phyloP scores from a whole-genome alignment of 2,113 vertebrate genomes.

The Anhinga rufa region DNA sequence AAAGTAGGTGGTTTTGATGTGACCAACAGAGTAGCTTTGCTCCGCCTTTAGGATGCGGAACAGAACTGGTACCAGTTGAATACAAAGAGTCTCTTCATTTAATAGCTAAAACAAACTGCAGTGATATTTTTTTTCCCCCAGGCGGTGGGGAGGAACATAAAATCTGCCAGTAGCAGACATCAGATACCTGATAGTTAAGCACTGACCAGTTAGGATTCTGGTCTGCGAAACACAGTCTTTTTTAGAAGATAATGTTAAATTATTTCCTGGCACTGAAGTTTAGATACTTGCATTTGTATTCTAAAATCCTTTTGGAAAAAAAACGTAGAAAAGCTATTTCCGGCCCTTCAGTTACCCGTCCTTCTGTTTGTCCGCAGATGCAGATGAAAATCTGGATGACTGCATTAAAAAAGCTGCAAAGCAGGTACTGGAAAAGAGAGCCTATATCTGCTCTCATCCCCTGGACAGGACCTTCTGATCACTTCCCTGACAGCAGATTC shows the following conservation, averaged over 20 bases:
- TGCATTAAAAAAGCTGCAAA: conserved; percentile 87
- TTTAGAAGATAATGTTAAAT: neutral
- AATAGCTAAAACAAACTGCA: neutral
- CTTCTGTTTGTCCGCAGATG: conserved; percentile 64
- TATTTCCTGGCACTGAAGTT: neutral
- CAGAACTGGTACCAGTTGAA: neutral
- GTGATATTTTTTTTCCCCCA: too few relatives aligned
- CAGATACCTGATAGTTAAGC: too few relatives aligned
- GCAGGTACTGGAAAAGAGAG: conserved; percentile 82
- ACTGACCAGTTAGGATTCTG: too few relatives aligned
- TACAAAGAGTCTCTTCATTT: neutral
- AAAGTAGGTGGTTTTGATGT: neutral
- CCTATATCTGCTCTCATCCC: conserved; percentile 88
- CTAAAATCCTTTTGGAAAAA: neutral
- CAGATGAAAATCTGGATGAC: conserved; percentile 87
- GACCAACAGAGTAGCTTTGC: neutral
- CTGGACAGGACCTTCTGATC: conserved; percentile 85
- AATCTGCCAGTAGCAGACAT: neutral
- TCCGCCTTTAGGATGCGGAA: neutral
- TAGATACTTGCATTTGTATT: neutral
- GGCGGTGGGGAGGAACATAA: neutral
- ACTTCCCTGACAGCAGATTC: neutral
- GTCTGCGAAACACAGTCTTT: neutral
- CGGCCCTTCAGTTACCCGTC: neutral
- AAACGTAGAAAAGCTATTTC: neutral